These are phyloP conservation scores for Agelastica alni DNA, from an alignment of 2,888 invertebrate species.

Conservation along the genomic window DNA sequence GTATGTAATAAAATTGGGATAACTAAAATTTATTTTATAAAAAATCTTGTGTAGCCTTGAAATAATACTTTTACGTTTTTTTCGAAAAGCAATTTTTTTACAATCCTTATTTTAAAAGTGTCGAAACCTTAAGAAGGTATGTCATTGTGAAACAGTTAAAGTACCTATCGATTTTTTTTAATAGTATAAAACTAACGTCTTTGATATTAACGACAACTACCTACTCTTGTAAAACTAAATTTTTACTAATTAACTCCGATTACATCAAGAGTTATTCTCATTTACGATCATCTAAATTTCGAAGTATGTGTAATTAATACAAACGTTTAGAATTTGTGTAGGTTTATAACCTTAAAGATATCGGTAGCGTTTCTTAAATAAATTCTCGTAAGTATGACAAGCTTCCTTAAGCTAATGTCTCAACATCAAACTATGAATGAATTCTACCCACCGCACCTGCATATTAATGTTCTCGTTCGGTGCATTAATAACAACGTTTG, in stretches of 20 bases:
- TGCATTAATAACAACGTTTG: neutral
- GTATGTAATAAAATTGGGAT: too few relatives aligned
- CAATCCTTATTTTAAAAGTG: too few relatives aligned
- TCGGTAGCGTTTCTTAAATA: neutral
- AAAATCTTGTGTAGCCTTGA: too few relatives aligned
- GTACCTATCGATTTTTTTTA: too few relatives aligned
- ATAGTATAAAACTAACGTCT: too few relatives aligned
- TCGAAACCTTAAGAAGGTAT: too few relatives aligned
- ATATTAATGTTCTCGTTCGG: conserved; percentile 8
- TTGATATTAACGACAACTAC: too few relatives aligned
- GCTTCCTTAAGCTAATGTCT: neutral
- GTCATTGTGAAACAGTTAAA: too few relatives aligned
- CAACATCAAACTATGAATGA: conserved; percentile 4
- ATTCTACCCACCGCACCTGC: conserved; percentile 3
- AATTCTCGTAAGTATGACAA: neutral
- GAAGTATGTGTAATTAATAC: conserved; percentile 12
- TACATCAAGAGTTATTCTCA: neutral
- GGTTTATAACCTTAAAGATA: conserved; percentile 11
- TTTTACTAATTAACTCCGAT: conserved; percentile 2
- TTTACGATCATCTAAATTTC: conserved; percentile 1
- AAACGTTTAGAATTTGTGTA: conserved; percentile 10
- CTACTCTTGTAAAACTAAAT: too few relatives aligned
- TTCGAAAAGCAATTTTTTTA: too few relatives aligned
- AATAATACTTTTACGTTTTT: too few relatives aligned
- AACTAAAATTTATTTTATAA: too few relatives aligned